Percentiles rank a stretch among this genome's conserved stretches.
Conservation (phyloP, 2,888 invertebrate genomes). For the Agrotis clavis region DNA sequence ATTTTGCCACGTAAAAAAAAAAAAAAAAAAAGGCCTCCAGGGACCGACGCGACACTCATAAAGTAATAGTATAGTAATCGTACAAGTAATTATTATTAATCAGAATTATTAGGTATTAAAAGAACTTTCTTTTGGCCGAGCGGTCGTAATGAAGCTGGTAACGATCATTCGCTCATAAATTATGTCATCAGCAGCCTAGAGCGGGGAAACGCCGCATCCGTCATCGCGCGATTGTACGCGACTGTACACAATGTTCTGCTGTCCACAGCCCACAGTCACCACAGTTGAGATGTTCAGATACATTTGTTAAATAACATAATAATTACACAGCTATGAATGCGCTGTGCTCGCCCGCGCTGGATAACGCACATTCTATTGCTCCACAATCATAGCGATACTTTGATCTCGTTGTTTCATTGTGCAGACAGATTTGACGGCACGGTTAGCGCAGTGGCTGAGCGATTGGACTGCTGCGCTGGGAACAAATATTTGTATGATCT, state of each 20-base stretch:
- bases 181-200: conserved; percentile 51
- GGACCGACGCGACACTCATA: not conserved
- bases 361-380: conserved; percentile 16
- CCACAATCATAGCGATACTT: not conserved
- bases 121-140: conserved; percentile 48
- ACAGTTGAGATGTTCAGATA: conserved; percentile 29
- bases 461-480: no score
- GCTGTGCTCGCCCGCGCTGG: not conserved
- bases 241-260: conserved; percentile 24
- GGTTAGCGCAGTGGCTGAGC: no score
- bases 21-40: no score
- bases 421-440: not conserved
- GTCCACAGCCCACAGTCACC: not conserved
- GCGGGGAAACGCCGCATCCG: conserved; percentile 22
- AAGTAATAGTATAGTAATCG: conserved; percentile 34
- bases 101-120: not conserved
- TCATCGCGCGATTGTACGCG: conserved; percentile 45
- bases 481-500: no score
- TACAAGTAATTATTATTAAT: conserved; percentile 44
- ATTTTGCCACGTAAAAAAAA: no score
- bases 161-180: conserved; percentile 60
- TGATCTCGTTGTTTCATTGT: not conserved
- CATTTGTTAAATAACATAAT: conserved; percentile 30
- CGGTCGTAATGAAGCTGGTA: conserved; percentile 39
- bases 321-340: conserved; percentile 11